Evolutionary conservation across 2,888 invertebrate species (phyloP).

Genomic region (Oscheius onirici): DNA sequence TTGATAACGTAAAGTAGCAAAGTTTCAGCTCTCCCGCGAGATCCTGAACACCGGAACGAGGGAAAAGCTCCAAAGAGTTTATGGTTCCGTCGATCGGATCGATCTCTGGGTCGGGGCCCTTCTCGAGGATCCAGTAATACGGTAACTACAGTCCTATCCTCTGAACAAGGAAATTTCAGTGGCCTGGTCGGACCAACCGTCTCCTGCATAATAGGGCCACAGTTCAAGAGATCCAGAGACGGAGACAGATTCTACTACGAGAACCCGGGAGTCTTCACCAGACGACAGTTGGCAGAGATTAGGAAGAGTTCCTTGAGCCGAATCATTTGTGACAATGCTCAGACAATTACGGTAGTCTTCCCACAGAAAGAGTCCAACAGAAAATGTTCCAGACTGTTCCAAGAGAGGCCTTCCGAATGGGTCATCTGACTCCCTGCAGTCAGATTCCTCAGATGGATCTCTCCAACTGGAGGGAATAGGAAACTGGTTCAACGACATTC

Average conservation of each 20-base stretch:
- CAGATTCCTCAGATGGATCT: conserved; percentile 70
- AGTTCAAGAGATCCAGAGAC: conserved; percentile 74
- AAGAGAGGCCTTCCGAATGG: conserved; percentile 68
- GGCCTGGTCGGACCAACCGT: conserved; percentile 75
- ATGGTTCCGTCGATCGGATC: conserved; percentile 66
- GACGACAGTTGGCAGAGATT: conserved; percentile 82
- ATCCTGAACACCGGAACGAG: conserved; percentile 62
- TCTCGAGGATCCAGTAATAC: conserved; percentile 73
- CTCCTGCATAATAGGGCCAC: conserved; percentile 74
- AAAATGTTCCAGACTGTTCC: conserved; percentile 57
- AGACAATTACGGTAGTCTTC: conserved; percentile 74
- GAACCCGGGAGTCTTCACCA: conserved; percentile 71
- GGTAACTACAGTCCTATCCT: neutral
- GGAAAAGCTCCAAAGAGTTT: conserved; percentile 59
- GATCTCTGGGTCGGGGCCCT: conserved; percentile 75
- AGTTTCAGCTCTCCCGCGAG: conserved; percentile 58
- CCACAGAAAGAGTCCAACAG: neutral
- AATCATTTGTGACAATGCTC: conserved; percentile 88
- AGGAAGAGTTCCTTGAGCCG: conserved; percentile 86
- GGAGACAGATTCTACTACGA: conserved; percentile 76
- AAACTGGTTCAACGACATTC: neutral
- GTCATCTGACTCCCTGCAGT: conserved; percentile 64
- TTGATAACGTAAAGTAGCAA: neutral
- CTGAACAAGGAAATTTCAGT: conserved; percentile 47
- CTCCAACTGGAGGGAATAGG: conserved; percentile 63